These are phyloP conservation scores for Dipodomys ordii DNA, from an alignment of 2,113 vertebrate genomes.

Conservation along the genomic window DNA sequence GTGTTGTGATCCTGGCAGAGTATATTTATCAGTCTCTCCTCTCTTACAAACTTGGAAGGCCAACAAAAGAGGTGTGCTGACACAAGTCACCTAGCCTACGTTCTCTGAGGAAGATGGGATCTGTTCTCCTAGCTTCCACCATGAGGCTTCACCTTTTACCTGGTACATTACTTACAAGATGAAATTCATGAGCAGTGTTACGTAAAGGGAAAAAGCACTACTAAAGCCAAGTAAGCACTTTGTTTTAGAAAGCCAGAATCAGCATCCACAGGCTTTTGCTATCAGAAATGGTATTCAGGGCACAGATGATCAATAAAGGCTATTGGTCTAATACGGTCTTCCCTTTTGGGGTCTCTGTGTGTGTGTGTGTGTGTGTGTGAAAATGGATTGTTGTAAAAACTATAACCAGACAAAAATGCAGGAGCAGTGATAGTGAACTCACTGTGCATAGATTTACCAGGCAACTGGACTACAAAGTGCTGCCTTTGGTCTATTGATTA, in stretches of 20 bases:
- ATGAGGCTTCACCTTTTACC: neutral
- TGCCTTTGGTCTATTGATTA: neutral
- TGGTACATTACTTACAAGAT: neutral
- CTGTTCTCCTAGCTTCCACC: neutral
- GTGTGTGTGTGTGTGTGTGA: too few species aligned
- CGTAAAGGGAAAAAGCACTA: neutral
- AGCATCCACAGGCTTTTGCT: neutral
- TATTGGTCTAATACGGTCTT: neutral
- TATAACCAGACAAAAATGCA: neutral
- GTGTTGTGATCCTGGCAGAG: accelerated
- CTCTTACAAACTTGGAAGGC: neutral
- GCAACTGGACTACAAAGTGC: neutral
- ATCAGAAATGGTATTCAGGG: neutral
- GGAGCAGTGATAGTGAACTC: neutral
- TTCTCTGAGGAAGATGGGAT: neutral
- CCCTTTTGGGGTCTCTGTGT: neutral
- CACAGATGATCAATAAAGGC: neutral
- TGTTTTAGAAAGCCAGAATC: neutral
- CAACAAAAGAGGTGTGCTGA: neutral
- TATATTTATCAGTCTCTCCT: accelerated
- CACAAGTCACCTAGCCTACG: neutral
- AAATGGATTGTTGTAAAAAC: neutral
- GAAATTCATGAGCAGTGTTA: neutral
- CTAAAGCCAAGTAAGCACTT: neutral
- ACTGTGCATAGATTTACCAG: neutral